Conservation (phyloP, 2,888 invertebrate genomes). For the Leptogaster cylindrica region DNA sequence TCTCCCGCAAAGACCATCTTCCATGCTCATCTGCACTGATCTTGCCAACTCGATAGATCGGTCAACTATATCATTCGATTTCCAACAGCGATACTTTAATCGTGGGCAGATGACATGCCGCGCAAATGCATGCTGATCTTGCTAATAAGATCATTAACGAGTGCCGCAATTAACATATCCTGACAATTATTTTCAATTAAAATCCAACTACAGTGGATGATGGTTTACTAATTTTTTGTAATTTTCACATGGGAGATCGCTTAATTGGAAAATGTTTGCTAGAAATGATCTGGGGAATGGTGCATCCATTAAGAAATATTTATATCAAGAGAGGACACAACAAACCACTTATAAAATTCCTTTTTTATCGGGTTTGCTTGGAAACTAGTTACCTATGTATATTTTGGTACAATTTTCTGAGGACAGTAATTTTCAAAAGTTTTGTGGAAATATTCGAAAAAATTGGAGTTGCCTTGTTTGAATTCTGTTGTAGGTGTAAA, state of each 20-base stretch:
- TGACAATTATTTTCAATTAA: slow-evolving; percentile 37
- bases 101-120: not conserved
- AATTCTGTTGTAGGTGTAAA: no score
- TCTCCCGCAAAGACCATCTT: not conserved
- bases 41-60: not conserved
- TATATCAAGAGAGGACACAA: not conserved
- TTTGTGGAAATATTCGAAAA: not conserved
- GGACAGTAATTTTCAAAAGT: not conserved
- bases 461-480: no score
- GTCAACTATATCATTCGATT: no score
- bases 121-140: not conserved
- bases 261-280: not conserved
- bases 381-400: not conserved
- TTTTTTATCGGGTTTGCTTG: no score
- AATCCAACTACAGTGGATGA: not conserved
- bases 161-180: slow-evolving; percentile 32
- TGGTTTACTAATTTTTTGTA: slow-evolving; percentile 24
- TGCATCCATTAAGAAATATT: not conserved
- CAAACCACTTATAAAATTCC: slow-evolving; percentile 23
- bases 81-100: no score
- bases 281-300: not conserved
- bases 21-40: no score
- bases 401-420: not conserved
- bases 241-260: slow-evolving; percentile 16
- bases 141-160: slow-evolving; percentile 31